Evolutionary conservation across 2,113 vertebrate species (phyloP).

Genomic region (Larimichthys crocea): DNA sequence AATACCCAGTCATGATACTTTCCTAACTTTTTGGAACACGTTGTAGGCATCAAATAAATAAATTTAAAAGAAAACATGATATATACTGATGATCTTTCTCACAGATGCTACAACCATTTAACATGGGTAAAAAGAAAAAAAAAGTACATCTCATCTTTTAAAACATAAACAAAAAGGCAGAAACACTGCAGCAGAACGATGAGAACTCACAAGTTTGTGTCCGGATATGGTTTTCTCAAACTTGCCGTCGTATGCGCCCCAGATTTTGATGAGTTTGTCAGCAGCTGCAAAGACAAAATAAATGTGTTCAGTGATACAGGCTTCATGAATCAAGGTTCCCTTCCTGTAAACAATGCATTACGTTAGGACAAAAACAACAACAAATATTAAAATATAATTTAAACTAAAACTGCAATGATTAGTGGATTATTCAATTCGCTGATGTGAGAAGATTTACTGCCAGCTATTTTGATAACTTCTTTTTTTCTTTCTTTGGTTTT

Average conservation of each 20-base stretch:
- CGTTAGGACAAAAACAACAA: too few relatives aligned
- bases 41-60: too few relatives aligned
- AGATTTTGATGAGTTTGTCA: slow-evolving; percentile 99
- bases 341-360: too few relatives aligned
- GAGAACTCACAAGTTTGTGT: slow-evolving; percentile 94
- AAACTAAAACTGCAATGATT: too few relatives aligned
- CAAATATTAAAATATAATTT: neutral
- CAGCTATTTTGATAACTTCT: too few relatives aligned
- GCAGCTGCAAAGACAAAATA: slow-evolving; percentile 86
- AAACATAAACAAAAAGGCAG: neutral
- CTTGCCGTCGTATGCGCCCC: slow-evolving; percentile 98
- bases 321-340: neutral
- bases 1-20: too few relatives aligned
- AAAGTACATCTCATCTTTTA: neutral
- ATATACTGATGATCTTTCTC: too few relatives aligned
- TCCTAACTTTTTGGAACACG: too few relatives aligned
- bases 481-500: neutral
- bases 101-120: neutral
- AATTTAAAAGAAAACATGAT: too few relatives aligned
- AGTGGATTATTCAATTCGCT: too few relatives aligned
- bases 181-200: neutral
- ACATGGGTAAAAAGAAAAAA: too few relatives aligned
- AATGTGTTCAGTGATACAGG: neutral
- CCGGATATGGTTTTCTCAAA: slow-evolving; percentile 99
- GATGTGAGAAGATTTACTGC: too few relatives aligned